Base-by-base conservation (phyloP, 1,140 invertebrate genomes). In the Trichogramma pretiosum region DNA sequence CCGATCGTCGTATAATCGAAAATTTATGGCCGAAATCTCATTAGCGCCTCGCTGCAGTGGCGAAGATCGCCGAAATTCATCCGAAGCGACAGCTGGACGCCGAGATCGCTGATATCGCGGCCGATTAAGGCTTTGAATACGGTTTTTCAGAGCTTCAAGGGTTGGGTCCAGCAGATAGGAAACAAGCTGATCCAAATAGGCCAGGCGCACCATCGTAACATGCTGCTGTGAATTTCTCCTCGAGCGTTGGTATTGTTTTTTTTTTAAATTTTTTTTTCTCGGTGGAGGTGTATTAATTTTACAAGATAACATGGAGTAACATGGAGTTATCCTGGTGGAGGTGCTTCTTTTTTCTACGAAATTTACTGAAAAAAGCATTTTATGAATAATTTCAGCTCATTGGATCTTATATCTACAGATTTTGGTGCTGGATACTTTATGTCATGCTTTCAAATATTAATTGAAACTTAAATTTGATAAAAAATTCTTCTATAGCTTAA, bases 241-340 rank as follows among this genome's bases (percentile, higher is more conserved):
- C n/a, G n/a, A n/a, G n/a, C n/a, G n/a, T n/a, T n/a, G n/a, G n/a
- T n/a, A n/a, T n/a, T n/a, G n/a, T n/a, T n/a, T n/a, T n/a, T n/a
- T n/a, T n/a, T n/a, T n/a, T n/a, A n/a, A n/a, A n/a, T n/a, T n/a
- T n/a, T n/a, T n/a, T n/a, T n/a, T n/a, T n/a, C n/a, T n/a, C n/a
- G n/a, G n/a, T n/a, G n/a, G n/a, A n/a, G n/a, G n/a, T n/a, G n/a
- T n/a, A n/a, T n/a, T n/a, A n/a, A n/a, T n/a, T n/a, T n/a, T n/a
- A n/a, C n/a, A n/a, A 24, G 32, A 34, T 18, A 13, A 7, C 3
- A 8, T 23, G 2, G 11, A 22, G 18, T 14, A 23, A 9, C 9
- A 10, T 22, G 30, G n/a, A n/a, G n/a, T 9, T 44, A 50, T 36
- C 44, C 18, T 50, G 39, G 38, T 37, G 37, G 16, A 30, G 19